Evolutionary conservation across 2,113 vertebrate genomes (phyloP), one percentile per base, ranked within the genome.

Genomic region (Proteles cristata): DNA sequence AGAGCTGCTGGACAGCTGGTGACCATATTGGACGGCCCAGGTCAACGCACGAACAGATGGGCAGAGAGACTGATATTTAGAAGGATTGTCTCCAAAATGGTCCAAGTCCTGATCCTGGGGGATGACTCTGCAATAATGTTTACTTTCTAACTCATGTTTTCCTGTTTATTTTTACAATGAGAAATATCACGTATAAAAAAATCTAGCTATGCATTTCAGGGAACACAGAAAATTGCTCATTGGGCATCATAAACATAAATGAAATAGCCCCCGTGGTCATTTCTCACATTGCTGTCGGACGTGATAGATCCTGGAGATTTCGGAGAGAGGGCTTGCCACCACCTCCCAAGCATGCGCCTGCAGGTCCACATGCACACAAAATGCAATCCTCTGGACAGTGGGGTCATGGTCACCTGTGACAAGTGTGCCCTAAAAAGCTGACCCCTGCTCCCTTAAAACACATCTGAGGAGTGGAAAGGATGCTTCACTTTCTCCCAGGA

Each of bases 301-400:
- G 71, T 12, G 88, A 85, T 9, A 43, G 35, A 77, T 23, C 77
- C 61, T 90, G 17, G 33, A 61, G 69, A 50, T 79, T 39, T 93
- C 43, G 15, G 12, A 61, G 55, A 53, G 84, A 26, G 69, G 17
- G 50, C 48, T 39, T 53, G 28, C 35, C 5, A 28, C 33, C 39
- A 16, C 28, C 11, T 39, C 15, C 39, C 7, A 17, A 33, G 66
- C 15, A 7, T 4, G 5, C 11, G 11, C 1, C 1, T 61, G 1
- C 35, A 11, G 0, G 16, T 16, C 31, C 17, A 68, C 14, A 14
- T 1, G 17, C 50, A 19, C 9, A 14, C 14, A 31, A 35, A 35
- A 45, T 23, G 31, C 2, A 17, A 9, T 43, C 58, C 63, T 55
- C 71, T 31, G 53, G 17, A 68, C 4, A 53, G 16, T 55, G 39